Percentiles rank a stretch among this genome's conserved stretches.
phyloP scores from a whole-genome alignment of 2,797 vertebrate species.

The Tiaroga cobitis region DNA sequence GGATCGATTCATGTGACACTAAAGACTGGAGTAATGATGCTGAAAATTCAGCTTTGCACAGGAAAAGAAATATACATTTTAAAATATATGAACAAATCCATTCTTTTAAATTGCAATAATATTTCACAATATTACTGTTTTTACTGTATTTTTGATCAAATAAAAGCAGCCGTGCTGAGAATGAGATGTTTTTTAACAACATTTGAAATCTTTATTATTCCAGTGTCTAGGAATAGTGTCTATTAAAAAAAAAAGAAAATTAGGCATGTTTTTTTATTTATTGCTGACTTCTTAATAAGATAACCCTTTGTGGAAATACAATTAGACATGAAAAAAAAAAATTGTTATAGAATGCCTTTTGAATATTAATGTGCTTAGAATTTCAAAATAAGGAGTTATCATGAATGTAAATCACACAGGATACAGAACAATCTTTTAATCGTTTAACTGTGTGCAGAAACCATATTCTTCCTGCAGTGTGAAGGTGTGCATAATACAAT shows the following conservation, averaged over 20 bases:
- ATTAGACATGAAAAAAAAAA: conserved; percentile 59
- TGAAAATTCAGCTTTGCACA: background rate
- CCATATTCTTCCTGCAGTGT: conserved; percentile 51
- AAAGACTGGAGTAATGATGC: background rate
- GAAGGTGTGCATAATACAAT: conserved; percentile 52
- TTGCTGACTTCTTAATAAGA: conserved; percentile 15
- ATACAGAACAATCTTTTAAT: conserved; percentile 56
- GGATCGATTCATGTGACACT: background rate
- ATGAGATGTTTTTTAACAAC: background rate
- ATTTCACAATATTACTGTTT: background rate
- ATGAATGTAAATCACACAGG: conserved; percentile 45
- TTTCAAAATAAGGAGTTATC: conserved; percentile 35
- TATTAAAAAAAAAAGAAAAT: background rate
- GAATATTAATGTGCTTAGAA: background rate
- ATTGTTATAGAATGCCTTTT: conserved; percentile 1
- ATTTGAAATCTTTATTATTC: background rate
- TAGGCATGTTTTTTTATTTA: background rate
- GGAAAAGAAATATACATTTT: background rate
- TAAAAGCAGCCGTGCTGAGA: background rate
- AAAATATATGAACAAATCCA: background rate
- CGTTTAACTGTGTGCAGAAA: conserved; percentile 43
- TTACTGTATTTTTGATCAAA: background rate
- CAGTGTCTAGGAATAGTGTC: no score
- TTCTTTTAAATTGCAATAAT: background rate
- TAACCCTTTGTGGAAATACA: conserved; percentile 60